Evolutionary conservation across 2,888 invertebrate species (phyloP).

Genomic region (Phoronis australis): DNA sequence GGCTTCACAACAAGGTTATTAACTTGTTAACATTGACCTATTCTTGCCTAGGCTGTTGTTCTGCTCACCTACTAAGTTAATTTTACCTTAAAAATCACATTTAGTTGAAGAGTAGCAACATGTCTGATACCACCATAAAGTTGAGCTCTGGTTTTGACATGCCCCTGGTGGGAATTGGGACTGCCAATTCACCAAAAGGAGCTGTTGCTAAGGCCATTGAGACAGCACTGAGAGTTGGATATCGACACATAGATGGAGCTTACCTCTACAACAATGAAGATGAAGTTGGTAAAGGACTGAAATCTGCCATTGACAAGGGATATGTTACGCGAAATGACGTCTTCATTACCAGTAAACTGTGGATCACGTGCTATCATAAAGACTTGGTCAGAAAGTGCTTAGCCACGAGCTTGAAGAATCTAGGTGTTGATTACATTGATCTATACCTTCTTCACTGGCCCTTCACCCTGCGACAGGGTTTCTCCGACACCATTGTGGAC

Average conservation of each 20-base stretch:
- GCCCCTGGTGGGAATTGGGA: too few relatives aligned
- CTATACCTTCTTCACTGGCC: constrained; percentile 92
- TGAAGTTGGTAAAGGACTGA: constrained; percentile 34
- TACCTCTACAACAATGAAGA: constrained; percentile 63
- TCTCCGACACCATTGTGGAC: too few relatives aligned
- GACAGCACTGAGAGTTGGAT: constrained; percentile 69
- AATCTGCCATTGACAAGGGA: constrained; percentile 25
- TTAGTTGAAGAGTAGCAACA: too few relatives aligned
- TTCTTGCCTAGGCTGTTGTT: too few relatives aligned
- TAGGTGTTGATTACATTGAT: constrained; percentile 75
- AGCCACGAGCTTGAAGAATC: constrained; percentile 64
- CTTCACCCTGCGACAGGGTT: too few relatives aligned
- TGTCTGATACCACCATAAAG: too few relatives aligned
- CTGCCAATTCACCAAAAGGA: constrained; percentile 63
- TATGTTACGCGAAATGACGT: constrained; percentile 39
- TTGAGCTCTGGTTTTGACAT: too few relatives aligned
- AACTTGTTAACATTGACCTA: too few relatives aligned
- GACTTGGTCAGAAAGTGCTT: constrained; percentile 71
- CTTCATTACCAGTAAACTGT: constrained; percentile 58
- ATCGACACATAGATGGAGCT: constrained; percentile 73
- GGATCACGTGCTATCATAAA: constrained; percentile 81
- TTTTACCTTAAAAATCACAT: too few relatives aligned
- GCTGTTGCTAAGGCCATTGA: constrained; percentile 41
- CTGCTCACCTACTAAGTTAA: too few relatives aligned
- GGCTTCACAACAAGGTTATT: too few relatives aligned